Conservation (phyloP, 2,113 vertebrate genomes). For the Symphodus melops region DNA sequence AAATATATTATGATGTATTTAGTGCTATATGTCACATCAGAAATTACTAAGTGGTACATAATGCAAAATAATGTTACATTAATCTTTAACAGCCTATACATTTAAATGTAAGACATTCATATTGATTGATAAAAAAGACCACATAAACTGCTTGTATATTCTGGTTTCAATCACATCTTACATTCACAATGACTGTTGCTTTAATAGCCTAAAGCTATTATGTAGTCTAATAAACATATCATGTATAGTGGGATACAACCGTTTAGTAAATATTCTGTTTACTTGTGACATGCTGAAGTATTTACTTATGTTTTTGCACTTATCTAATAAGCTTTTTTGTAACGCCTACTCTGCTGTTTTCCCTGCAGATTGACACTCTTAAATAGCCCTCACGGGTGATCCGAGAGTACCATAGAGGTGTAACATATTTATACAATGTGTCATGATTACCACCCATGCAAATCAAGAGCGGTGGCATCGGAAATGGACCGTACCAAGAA, state of each 20-base stretch:
- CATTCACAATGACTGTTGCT: not conserved
- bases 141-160: not conserved
- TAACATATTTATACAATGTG: conserved; percentile 70
- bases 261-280: no score
- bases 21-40: not conserved
- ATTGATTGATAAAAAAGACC: not conserved
- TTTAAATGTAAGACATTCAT: not conserved
- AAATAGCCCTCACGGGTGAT: conserved; percentile 27
- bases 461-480: conserved; percentile 67
- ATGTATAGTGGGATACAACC: not conserved
- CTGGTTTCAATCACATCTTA: not conserved
- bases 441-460: conserved; percentile 71
- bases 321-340: not conserved
- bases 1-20: not conserved
- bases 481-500: conserved; percentile 82
- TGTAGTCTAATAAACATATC: not conserved
- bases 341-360: not conserved
- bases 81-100: not conserved
- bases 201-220: not conserved
- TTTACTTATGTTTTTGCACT: not conserved
- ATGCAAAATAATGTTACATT: not conserved
- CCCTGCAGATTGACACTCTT: not conserved
- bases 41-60: not conserved
- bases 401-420: conserved; percentile 45
- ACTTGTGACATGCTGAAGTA: not conserved